phyloP scores from a whole-genome alignment of 2,888 invertebrate genomes.

The Escarpia spicata region DNA sequence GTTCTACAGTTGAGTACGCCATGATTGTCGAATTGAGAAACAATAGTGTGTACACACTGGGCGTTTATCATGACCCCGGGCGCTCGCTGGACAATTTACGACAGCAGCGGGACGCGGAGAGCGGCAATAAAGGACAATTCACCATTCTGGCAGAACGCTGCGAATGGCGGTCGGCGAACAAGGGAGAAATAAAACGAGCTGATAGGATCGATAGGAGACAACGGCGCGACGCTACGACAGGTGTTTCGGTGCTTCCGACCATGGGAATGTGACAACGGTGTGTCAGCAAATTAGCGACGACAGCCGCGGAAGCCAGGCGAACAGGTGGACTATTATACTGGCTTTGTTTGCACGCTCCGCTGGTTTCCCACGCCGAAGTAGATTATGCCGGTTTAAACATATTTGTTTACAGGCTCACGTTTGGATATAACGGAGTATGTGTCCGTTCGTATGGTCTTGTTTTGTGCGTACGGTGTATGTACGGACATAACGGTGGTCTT shows the following conservation, averaged over 20 bases:
- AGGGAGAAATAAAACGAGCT: not conserved
- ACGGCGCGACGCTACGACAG: not conserved
- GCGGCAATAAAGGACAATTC: not conserved
- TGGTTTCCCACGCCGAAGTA: not conserved
- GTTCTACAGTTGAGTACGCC: not conserved
- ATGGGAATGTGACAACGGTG: not conserved
- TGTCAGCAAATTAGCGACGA: not conserved
- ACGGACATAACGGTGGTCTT: not conserved
- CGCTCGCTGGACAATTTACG: not conserved
- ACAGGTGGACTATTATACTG: not conserved
- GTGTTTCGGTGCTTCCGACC: slow-evolving; percentile 10
- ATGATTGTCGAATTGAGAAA: not conserved
- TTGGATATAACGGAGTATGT: not conserved
- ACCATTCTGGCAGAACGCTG: not conserved
- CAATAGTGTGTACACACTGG: not conserved
- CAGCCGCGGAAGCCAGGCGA: not conserved
- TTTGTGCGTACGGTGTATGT: not conserved
- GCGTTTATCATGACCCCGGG: not conserved
- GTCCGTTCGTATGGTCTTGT: not conserved
- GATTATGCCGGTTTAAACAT: not conserved
- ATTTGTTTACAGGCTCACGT: not conserved
- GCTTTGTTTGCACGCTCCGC: not conserved
- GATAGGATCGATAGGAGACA: slow-evolving; percentile 6
- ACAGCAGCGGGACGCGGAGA: not conserved
- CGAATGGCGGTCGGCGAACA: not conserved